Base-by-base conservation (phyloP, 2,797 vertebrate species). In the Acanthurus leucopareius region DNA sequence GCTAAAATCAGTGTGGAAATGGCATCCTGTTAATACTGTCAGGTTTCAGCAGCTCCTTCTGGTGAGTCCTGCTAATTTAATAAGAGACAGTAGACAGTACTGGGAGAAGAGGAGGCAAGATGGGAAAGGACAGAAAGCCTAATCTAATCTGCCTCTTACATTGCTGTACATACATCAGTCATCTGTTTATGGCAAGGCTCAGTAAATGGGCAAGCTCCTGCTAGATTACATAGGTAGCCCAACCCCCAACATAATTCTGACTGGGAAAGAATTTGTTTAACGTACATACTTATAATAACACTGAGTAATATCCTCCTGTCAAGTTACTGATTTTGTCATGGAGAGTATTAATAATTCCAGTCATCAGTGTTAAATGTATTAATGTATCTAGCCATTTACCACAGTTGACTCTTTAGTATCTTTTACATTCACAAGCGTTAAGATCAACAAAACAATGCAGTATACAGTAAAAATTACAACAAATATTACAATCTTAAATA, bases 21-120 rank as follows among this genome's bases (percentile, higher is more conserved):
- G 91, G 89, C 84, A 86, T 93, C 89, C 84, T 82, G 85, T 84
- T 94, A 94, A 94, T 91, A 82, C 89, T 79, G 90, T 95, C 93
- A 92, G 69, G 79, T 87, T 84, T 91, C 89, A 90, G 83, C 88
- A 86, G 82, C 85, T 89, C 86, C 78, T 86, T 76, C 80, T 85
- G 82, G 82, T 88, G 60, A 92, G 78, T 82, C 84, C 13, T 4
- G 83, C 67, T 94, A 94, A 95, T 94, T 93, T 80, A 93, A 94
- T 95, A 91, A 32, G 28, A 3, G 28, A 79, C 88, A 84, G 80
- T 86, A 83, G 83, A 88, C 82, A 20, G 81, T 73, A 75, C 67
- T 82, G 77, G 80, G 86, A 77, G 78, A 73, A 75, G 72, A 69
- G 66, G 16, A 71, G 56, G 68, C 76, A 77, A 79, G 73, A 89